Evolutionary conservation across 2,797 vertebrate species (phyloP).

Genomic region (Danio choprae): DNA sequence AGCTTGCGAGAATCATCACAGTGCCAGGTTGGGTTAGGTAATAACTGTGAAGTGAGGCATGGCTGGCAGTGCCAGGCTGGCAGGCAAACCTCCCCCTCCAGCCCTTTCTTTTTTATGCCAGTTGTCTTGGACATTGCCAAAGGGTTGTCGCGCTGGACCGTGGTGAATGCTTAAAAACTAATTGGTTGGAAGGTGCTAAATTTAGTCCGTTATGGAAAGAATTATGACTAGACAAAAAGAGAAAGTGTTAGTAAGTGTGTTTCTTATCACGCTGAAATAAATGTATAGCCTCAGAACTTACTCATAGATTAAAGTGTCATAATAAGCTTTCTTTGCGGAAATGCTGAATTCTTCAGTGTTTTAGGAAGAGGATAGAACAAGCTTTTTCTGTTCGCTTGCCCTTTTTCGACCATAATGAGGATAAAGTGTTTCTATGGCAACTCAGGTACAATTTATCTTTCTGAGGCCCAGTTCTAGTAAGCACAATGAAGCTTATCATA

Average conservation of each 20-base stretch:
- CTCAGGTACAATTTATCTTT: constrained; percentile 65
- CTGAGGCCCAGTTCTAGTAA: constrained; percentile 48
- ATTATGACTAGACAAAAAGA: constrained; percentile 48
- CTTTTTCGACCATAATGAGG: constrained; percentile 62
- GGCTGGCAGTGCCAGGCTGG: constrained; percentile 35
- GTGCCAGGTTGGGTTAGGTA: constrained; percentile 40
- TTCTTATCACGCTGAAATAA: constrained; percentile 54
- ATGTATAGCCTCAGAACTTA: constrained; percentile 44
- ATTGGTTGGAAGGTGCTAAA: constrained; percentile 50
- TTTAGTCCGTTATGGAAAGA: constrained; percentile 41
- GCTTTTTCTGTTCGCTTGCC: constrained; percentile 52
- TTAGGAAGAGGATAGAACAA: constrained; percentile 45
- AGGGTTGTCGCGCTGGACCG: constrained; percentile 41
- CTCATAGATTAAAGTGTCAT: constrained; percentile 47
- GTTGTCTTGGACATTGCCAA: constrained; percentile 49
- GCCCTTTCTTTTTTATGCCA: constrained; percentile 20
- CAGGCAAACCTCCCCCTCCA: constrained; percentile 37
- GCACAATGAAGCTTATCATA: constrained; percentile 39
- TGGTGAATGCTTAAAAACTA: constrained; percentile 44
- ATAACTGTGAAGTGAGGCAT: constrained; percentile 44
- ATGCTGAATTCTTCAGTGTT: constrained; percentile 47
- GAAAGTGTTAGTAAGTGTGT: constrained; percentile 11
- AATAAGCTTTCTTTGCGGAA: constrained; percentile 44
- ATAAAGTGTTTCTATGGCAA: constrained; percentile 67
- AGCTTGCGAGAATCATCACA: constrained; percentile 3